Evolutionary conservation across 1,140 invertebrate genomes (phyloP).

Genomic region (Nebria ingens): DNA sequence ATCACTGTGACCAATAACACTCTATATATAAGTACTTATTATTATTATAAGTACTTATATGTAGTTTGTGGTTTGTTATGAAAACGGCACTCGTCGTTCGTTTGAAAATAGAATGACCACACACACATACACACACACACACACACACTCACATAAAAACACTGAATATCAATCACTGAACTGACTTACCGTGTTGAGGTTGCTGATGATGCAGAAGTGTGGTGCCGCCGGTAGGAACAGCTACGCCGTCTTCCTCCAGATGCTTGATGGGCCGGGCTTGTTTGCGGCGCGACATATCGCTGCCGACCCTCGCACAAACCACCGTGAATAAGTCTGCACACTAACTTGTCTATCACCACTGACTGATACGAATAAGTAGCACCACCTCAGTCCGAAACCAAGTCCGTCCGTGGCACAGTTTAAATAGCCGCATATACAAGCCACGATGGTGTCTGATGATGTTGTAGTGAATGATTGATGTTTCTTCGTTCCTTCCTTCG

Average conservation of each 20-base stretch:
- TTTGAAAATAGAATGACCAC: too few relatives aligned
- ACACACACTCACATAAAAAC: not conserved
- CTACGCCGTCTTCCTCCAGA: conserved; percentile 31
- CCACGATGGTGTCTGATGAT: too few relatives aligned
- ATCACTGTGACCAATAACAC: too few relatives aligned
- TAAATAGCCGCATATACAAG: too few relatives aligned
- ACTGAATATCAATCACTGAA: not conserved
- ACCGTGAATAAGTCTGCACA: conserved; percentile 11
- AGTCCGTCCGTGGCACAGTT: too few relatives aligned
- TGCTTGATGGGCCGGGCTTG: conserved; percentile 45
- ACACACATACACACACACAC: not conserved
- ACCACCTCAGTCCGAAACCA: not conserved
- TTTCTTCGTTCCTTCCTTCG: too few relatives aligned
- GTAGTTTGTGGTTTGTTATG: too few relatives aligned
- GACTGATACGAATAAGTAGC: not conserved
- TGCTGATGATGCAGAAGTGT: not conserved
- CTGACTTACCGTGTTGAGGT: not conserved
- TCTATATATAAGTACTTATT: too few relatives aligned
- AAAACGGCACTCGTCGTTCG: too few relatives aligned
- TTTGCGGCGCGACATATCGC: conserved; percentile 48
- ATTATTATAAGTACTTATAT: too few relatives aligned
- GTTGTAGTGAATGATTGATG: too few relatives aligned
- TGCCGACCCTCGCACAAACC: conserved; percentile 16
- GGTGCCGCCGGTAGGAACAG: not conserved
- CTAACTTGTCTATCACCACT: too few relatives aligned